Base-by-base conservation (phyloP, 1,140 invertebrate genomes). In the Papilio glaucus region DNA sequence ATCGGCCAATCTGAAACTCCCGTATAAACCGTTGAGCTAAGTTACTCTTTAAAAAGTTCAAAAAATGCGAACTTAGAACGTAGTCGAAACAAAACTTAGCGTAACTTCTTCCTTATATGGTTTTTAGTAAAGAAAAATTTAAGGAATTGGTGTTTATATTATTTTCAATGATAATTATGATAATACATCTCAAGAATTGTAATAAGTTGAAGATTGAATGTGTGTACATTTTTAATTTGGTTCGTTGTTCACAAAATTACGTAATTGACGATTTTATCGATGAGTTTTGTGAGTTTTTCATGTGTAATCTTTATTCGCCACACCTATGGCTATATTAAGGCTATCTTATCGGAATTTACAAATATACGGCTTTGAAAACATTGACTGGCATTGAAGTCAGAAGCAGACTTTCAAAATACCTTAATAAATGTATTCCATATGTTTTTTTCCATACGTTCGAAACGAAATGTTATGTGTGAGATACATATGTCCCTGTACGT, bases 321-420 rank as follows among this genome's bases (percentile, higher is more conserved):
- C 45, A 49, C 45, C 45, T 49, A 21, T 21, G 42, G 45, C 10
- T 49, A 49, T 49, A 21, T 49, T 49, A 7, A 49, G 45, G 45
- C 18, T 49, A 49, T 49, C 45, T 49, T 49, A 49, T 49, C 45
- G 45, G 9, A 21, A 21, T 49, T 49, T 10, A 49, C 45, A 21
- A 49, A 49, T 3, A 49, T 10, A n/a, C n/a, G n/a, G n/a, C n/a
- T n/a, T n/a, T n/a, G n/a, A n/a, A n/a, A n/a, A n/a, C n/a, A n/a
- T n/a, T n/a, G n/a, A n/a, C 1, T 15, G 18, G 45, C 10, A 8
- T 49, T 49, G 8, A 21, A 49, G 18, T n/a, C n/a, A n/a, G n/a
- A n/a, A n/a, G n/a, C n/a, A n/a, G n/a, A n/a, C n/a, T n/a, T n/a
- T n/a, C n/a, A n/a, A n/a, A n/a, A n/a, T n/a, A n/a, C n/a, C n/a